Evolutionary conservation across 2,113 vertebrate genomes (phyloP).

Genomic region (Ammodytes marinus): DNA sequence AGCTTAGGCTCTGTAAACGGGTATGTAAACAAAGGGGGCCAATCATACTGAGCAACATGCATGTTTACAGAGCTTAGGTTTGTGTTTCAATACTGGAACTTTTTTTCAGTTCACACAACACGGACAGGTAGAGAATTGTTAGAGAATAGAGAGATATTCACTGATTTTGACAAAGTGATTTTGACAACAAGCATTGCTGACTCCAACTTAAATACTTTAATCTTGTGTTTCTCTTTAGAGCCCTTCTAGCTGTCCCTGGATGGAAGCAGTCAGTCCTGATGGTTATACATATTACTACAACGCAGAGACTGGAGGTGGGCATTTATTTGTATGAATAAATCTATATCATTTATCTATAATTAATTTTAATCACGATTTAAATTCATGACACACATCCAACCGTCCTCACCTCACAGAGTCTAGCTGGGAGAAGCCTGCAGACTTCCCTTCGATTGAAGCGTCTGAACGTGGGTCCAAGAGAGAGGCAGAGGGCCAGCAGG

Average conservation of each 20-base stretch:
- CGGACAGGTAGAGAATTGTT: no score
- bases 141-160: no score
- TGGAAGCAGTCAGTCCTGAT: constrained; percentile 91
- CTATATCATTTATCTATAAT: background rate
- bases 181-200: no score
- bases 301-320: constrained; percentile 90
- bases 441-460: constrained; percentile 56
- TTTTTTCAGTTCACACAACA: no score
- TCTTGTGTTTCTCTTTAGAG: constrained; percentile 52
- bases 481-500: constrained; percentile 46
- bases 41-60: no score
- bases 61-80: no score
- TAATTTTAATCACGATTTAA: background rate
- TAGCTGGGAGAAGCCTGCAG: constrained; percentile 93
- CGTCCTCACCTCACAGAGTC: constrained; percentile 86
- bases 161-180: no score
- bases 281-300: constrained; percentile 95
- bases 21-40: no score
- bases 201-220: background rate
- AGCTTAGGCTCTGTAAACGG: no score
- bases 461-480: constrained; percentile 35
- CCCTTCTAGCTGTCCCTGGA: constrained; percentile 82
- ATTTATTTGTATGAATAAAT: background rate
- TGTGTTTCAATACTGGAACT: no score
- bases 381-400: background rate